These are phyloP conservation scores for Hylomyscus alleni DNA, from an alignment of 2,797 vertebrate genomes.

Conservation along the genomic window DNA sequence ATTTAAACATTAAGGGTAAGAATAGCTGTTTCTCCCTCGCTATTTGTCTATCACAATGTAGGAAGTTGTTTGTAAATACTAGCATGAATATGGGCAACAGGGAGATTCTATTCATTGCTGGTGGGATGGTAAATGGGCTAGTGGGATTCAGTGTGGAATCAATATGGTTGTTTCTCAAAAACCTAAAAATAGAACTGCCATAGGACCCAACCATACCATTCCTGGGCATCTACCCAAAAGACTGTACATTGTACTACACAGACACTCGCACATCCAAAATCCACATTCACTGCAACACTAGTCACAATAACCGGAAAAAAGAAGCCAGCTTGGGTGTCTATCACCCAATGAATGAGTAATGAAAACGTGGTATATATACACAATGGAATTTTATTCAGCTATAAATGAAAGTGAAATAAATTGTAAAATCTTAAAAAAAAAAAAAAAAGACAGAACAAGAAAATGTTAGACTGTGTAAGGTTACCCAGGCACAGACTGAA, in stretches of 20 bases:
- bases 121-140: background rate
- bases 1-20: conserved; percentile 34
- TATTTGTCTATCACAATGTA: background rate
- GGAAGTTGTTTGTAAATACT: background rate
- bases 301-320: background rate
- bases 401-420: background rate
- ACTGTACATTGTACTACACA: background rate
- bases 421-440: background rate
- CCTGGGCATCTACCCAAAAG: background rate
- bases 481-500: background rate
- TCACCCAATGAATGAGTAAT: background rate
- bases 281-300: background rate
- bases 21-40: conserved; percentile 8
- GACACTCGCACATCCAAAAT: background rate
- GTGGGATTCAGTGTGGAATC: background rate
- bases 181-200: background rate
- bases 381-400: background rate
- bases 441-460: background rate
- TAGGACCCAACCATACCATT: background rate
- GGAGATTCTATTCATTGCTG: background rate
- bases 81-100: background rate
- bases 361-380: background rate
- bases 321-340: background rate
- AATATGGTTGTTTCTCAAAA: background rate
- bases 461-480: background rate